Evolutionary conservation across 2,888 invertebrate genomes (phyloP).

Genomic region (Ariolimax columbianus): DNA sequence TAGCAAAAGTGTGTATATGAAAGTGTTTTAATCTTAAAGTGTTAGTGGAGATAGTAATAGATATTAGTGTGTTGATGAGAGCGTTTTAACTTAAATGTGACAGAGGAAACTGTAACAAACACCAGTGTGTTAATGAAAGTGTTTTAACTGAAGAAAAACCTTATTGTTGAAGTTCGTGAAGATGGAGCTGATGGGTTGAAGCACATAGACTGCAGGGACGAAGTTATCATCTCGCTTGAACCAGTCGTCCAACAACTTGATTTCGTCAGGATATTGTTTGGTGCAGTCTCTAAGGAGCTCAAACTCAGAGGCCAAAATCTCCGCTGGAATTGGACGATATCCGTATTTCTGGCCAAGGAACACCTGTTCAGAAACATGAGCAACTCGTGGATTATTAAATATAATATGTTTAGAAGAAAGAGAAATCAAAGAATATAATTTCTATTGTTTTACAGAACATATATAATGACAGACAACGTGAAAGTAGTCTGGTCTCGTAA

Average conservation of each 20-base stretch:
- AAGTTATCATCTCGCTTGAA: constrained; percentile 97
- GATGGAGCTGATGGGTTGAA: constrained; percentile 98
- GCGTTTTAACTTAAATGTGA: too few species aligned
- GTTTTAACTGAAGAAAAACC: constrained; percentile 80
- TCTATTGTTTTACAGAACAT: too few species aligned
- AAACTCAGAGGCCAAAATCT: constrained; percentile 92
- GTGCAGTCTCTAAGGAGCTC: constrained; percentile 91
- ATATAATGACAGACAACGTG: too few species aligned
- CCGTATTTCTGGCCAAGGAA: constrained; percentile 99
- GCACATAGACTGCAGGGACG: constrained; percentile 94
- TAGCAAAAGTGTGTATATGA: too few species aligned
- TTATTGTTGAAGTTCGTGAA: constrained; percentile 98
- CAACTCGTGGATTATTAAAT: not conserved
- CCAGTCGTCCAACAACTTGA: constrained; percentile 93
- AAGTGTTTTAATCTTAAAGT: too few species aligned
- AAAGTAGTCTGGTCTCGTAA: too few species aligned
- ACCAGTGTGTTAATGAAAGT: not conserved
- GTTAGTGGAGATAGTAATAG: too few species aligned
- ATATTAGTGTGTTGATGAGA: too few species aligned
- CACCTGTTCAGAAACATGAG: constrained; percentile 82
- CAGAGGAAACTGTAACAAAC: too few species aligned
- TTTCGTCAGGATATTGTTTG: constrained; percentile 81
- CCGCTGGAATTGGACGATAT: constrained; percentile 97
- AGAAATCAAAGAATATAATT: not conserved
- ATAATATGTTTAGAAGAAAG: not conserved